Percentiles rank a stretch among this genome's conserved stretches.
Evolutionary conservation across 1,140 invertebrate genomes (phyloP).

Genomic region (Papilio dardanus): DNA sequence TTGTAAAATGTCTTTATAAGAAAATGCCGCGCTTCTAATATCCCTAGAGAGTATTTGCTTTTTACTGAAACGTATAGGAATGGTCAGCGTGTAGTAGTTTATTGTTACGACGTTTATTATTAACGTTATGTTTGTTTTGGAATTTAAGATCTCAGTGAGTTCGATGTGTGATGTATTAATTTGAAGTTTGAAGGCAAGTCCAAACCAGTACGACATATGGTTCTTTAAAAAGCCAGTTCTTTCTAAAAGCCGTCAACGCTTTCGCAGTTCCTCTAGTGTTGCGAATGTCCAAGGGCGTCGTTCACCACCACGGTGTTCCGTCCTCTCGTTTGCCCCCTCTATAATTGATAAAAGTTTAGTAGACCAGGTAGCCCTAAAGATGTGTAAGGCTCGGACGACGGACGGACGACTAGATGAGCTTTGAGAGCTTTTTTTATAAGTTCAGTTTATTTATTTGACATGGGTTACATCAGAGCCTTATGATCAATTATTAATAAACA

Average conservation of each 20-base stretch:
- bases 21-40: not conserved
- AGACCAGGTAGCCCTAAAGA: too few species aligned
- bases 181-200: not conserved
- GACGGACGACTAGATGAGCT: not conserved
- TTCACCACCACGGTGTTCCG: too few species aligned
- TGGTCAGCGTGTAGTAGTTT: not conserved
- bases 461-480: too few species aligned
- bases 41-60: not conserved
- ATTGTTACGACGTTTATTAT: not conserved
- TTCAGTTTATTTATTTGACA: too few species aligned
- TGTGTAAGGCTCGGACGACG: not conserved
- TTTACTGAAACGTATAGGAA: not conserved
- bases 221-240: too few species aligned
- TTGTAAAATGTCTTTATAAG: conserved; percentile 1
- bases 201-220: too few species aligned
- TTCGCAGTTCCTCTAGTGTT: too few species aligned
- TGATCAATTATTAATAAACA: not conserved
- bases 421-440: not conserved
- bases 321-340: too few species aligned
- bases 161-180: not conserved
- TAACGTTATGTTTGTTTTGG: not conserved
- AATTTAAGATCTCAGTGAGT: not conserved
- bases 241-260: too few species aligned
- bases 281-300: too few species aligned
- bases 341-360: too few species aligned